Base-by-base conservation (phyloP, 2,888 invertebrate genomes). In the Deilephila porcellus region DNA sequence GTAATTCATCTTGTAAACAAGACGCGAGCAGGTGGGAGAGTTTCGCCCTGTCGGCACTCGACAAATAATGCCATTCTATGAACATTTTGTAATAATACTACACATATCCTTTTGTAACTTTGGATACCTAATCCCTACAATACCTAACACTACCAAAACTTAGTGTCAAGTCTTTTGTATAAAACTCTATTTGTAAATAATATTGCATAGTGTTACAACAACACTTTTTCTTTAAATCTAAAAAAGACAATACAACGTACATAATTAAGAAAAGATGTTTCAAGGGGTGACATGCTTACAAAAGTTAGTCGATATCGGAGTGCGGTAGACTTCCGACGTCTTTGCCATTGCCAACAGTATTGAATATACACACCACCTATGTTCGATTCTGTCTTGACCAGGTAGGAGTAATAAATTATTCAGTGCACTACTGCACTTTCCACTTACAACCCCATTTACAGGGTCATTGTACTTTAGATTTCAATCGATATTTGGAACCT, bases 391-490 rank as follows among this genome's bases (percentile, higher is more conserved):
- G 84, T 81, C 78, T 85, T 91, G 86, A 82, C 90, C 89, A 92
- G 91, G 91, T 90, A 91, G 90, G 91, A 85, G 83, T 83, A 78
- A 91, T 91, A 80, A 82, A 90, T 90, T 88, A 91, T 92, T 91
- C 87, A 92, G 76, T 82, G 76, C 83, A 85, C 45, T 64, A 77
- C 78, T 89, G 87, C 89, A 88, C 84, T 85, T 81, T 80, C 81
- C 78, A 79, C 76, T 79, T 81, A 78, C 78, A 80, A 78, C 76
- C 72, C 75, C 76, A 76, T 80, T 77, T 60, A 70, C 71, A 70
- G 74, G 56, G 53, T 25, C 17, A 63, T 72, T 63, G 20, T 59
- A 60, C 56, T 77, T 72, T 67, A 19, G 32, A 70, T 76, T 72
- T 52, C 70, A 74, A 76, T 79, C 76, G 78, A 79, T 80, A 72